Percentiles rank a stretch among this genome's conserved stretches.
phyloP scores from a whole-genome alignment of 2,797 vertebrate species.

The Ibycter americanus region DNA sequence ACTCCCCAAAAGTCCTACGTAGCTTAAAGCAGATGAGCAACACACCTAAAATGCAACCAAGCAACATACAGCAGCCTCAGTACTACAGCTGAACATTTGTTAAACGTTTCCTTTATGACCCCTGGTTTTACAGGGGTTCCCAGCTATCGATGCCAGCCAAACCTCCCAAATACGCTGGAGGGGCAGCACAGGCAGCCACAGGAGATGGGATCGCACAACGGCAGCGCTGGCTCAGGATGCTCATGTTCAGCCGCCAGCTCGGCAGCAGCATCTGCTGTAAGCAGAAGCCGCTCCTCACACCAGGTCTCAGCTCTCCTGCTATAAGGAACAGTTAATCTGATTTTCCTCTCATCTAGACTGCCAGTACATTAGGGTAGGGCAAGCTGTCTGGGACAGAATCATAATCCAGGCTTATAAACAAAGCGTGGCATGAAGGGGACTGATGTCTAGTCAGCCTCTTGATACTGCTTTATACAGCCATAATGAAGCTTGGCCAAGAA shows the following conservation, averaged over 20 bases:
- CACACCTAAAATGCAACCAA: rapidly evolving
- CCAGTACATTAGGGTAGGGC: not conserved
- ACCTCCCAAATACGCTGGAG: rapidly evolving
- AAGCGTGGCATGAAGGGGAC: not conserved
- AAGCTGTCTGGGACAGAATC: not conserved
- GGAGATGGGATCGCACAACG: not conserved
- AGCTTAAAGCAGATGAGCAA: not conserved
- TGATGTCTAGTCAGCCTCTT: not conserved
- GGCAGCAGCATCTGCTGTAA: rapidly evolving
- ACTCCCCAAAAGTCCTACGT: rapidly evolving
- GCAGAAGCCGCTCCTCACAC: not conserved
- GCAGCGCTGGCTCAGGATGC: not conserved
- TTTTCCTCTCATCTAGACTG: not conserved
- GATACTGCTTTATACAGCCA: not conserved
- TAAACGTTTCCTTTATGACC: not conserved
- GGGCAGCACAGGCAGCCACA: rapidly evolving
- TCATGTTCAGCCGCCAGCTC: not conserved
- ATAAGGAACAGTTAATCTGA: constrained; percentile 3
- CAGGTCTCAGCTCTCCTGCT: not conserved
- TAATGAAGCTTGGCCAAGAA: not conserved
- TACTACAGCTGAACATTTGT: not conserved
- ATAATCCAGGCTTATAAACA: not conserved
- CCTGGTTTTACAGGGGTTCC: not conserved
- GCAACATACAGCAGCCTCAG: not conserved
- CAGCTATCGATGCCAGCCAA: not conserved